phyloP scores from a whole-genome alignment of 2,113 vertebrate species.

The Suncus etruscus region DNA sequence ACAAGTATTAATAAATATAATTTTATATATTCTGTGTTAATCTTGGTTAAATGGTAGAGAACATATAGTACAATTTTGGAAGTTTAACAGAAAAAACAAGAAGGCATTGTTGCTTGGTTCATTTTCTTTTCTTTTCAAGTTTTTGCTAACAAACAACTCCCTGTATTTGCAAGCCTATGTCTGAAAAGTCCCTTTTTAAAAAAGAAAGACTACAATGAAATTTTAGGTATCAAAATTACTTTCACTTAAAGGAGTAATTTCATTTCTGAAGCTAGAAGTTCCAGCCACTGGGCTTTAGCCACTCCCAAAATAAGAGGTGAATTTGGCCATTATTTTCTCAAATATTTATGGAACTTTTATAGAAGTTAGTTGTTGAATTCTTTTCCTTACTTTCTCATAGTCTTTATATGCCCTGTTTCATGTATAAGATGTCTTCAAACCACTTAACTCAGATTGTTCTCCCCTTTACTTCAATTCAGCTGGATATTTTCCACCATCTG shows the following conservation, averaged over 20 bases:
- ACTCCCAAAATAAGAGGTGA: conserved; percentile 60
- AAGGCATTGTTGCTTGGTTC: background rate
- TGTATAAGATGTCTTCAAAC: conserved; percentile 59
- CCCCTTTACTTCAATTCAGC: conserved; percentile 29
- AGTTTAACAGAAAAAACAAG: conserved; percentile 7
- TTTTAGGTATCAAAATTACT: conserved; percentile 60
- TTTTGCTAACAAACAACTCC: conserved; percentile 12
- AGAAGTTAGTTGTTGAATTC: conserved; percentile 39
- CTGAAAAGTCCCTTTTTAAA: conserved; percentile 28
- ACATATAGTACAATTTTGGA: background rate
- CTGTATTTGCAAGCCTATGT: background rate
- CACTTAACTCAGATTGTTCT: conserved; percentile 62
- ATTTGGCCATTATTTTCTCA: conserved; percentile 69
- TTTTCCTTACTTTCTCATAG: conserved; percentile 43
- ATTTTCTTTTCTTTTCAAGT: background rate
- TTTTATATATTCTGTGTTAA: conserved; percentile 26
- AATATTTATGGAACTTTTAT: conserved; percentile 56
- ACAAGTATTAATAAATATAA: background rate
- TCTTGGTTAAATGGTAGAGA: background rate
- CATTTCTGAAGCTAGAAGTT: conserved; percentile 69
- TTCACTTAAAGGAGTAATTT: conserved; percentile 70
- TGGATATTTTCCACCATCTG: conserved; percentile 74
- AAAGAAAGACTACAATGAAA: conserved; percentile 62
- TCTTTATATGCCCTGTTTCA: conserved; percentile 19
- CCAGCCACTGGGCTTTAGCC: conserved; percentile 49